Percentiles rank a stretch among this genome's conserved stretches.
phyloP scores from a whole-genome alignment of 2,888 invertebrate genomes.

The Sesia apiformis region DNA sequence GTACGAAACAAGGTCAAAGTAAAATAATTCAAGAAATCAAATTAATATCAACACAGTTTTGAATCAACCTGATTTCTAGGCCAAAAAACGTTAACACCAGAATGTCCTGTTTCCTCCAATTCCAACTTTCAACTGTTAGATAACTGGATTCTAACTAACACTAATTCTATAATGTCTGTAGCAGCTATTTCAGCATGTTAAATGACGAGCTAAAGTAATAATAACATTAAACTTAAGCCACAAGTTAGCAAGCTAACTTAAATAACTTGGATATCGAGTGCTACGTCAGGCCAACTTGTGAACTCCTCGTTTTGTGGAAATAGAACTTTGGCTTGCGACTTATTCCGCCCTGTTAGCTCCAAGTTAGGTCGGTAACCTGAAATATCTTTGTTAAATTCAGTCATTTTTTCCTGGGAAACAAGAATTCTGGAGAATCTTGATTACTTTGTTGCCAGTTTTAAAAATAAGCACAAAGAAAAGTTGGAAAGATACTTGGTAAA shows the following conservation, averaged over 20 bases:
- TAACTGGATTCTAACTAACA: neutral
- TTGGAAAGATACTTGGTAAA: too few species aligned
- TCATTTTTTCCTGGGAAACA: too few species aligned
- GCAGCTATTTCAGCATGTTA: constrained; percentile 30
- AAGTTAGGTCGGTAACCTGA: neutral
- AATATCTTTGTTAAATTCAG: neutral
- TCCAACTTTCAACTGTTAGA: too few species aligned
- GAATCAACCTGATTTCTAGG: too few species aligned
- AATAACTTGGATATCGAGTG: constrained; percentile 61
- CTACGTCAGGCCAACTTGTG: constrained; percentile 55
- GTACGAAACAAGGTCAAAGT: too few species aligned
- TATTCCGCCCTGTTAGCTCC: neutral
- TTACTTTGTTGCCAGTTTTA: too few species aligned
- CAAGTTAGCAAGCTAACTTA: constrained; percentile 54
- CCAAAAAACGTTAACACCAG: too few species aligned
- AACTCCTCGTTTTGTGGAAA: constrained; percentile 52
- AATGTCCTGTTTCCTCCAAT: too few species aligned
- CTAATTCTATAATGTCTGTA: constrained; percentile 9
- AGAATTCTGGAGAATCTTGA: too few species aligned
- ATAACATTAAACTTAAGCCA: constrained; percentile 50
- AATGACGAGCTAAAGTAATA: constrained; percentile 27
- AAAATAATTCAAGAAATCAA: too few species aligned
- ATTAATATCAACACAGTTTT: too few species aligned
- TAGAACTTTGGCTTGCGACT: constrained; percentile 32
- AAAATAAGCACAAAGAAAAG: too few species aligned